These are phyloP conservation scores for Halcyon leucocephala DNA, from an alignment of 2,797 vertebrate species.

Conservation along the genomic window DNA sequence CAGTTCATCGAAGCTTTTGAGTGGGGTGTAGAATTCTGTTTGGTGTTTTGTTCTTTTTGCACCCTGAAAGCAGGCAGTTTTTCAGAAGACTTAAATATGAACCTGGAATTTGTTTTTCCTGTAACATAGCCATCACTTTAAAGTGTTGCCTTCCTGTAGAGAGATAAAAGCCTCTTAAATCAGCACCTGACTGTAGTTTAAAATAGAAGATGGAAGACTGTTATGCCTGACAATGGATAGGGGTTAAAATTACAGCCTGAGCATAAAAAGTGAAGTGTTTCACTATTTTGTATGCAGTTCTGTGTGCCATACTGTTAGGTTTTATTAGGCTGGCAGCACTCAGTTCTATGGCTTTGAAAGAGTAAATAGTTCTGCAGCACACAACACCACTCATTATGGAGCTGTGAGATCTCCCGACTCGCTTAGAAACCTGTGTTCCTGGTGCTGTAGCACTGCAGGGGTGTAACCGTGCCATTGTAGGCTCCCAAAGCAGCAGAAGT, in stretches of 20 bases:
- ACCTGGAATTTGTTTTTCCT: not conserved
- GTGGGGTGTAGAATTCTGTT: not conserved
- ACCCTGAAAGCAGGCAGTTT: not conserved
- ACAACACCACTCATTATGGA: rapidly evolving
- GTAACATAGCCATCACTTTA: not conserved
- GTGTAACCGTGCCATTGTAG: not conserved
- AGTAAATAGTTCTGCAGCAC: not conserved
- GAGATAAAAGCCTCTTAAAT: not conserved
- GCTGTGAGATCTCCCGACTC: not conserved
- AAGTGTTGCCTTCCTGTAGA: not conserved
- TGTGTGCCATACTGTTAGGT: not conserved
- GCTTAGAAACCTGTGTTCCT: not conserved
- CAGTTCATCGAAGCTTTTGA: not conserved
- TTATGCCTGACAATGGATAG: not conserved
- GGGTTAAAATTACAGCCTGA: not conserved
- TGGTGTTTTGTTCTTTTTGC: not conserved
- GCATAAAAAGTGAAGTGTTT: not conserved
- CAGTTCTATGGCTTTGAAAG: not conserved
- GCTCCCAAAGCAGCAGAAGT: not conserved
- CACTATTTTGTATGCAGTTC: not conserved
- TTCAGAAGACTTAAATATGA: not conserved
- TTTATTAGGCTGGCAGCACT: not conserved
- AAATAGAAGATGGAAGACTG: not conserved
- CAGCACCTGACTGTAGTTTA: not conserved
- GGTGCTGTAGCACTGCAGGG: not conserved